phyloP scores from a whole-genome alignment of 2,797 vertebrate genomes.

The Etheostoma perlongum region DNA sequence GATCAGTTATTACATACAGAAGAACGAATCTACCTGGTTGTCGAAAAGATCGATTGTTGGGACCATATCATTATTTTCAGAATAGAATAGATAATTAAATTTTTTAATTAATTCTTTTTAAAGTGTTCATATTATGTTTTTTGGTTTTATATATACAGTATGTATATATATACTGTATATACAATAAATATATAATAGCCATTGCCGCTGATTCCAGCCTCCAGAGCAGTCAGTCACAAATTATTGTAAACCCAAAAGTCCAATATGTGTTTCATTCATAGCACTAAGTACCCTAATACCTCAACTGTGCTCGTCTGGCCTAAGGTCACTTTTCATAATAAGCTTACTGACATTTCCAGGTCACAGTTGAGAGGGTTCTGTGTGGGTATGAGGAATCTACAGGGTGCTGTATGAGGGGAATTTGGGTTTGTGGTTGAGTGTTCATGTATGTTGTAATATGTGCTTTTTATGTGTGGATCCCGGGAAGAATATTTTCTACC shows the following conservation, averaged over 20 bases:
- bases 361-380: slow-evolving; percentile 19
- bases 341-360: slow-evolving; percentile 44
- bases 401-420: too few relatives aligned
- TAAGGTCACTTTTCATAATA: slow-evolving; percentile 24
- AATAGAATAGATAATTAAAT: neutral
- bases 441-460: too few relatives aligned
- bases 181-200: too few relatives aligned
- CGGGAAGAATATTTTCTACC: too few relatives aligned
- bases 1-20: neutral
- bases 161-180: too few relatives aligned
- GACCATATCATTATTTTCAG: neutral
- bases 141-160: too few relatives aligned
- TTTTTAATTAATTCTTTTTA: too few relatives aligned
- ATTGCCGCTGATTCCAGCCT: neutral
- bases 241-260: neutral
- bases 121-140: too few relatives aligned
- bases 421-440: too few relatives aligned
- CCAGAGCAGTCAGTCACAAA: neutral
- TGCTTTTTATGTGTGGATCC: too few relatives aligned
- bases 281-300: neutral
- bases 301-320: slow-evolving; percentile 13
- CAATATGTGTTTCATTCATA: neutral
- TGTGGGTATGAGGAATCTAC: too few relatives aligned
- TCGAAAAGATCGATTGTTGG: neutral
- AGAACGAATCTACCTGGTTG: neutral